Conservation (phyloP, 2,797 vertebrate genomes). For the Lepilemur septentrionalis region DNA sequence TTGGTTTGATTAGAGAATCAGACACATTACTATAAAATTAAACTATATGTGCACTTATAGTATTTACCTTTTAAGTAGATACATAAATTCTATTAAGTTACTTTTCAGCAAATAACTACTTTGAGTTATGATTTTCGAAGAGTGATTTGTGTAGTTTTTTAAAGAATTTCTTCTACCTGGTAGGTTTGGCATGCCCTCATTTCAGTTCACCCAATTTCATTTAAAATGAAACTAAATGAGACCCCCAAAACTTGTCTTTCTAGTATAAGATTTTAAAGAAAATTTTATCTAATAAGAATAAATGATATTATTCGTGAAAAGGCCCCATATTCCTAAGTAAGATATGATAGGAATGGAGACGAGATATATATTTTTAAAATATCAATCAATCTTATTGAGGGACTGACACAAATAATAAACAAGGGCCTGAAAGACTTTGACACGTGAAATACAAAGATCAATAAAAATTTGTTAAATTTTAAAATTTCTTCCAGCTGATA, state of each 20-base stretch:
- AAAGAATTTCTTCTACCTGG: neutral
- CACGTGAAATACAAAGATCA: neutral
- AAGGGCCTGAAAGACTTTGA: neutral
- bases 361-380: neutral
- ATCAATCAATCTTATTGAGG: neutral
- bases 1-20: neutral
- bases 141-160: neutral
- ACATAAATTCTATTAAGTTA: neutral
- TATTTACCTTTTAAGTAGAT: neutral
- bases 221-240: neutral
- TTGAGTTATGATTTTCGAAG: neutral
- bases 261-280: neutral
- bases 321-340: neutral
- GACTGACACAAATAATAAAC: neutral
- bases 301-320: neutral
- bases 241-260: neutral
- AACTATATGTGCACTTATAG: neutral
- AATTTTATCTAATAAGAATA: neutral
- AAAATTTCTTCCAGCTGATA: conserved; percentile 19
- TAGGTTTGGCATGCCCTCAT: neutral
- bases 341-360: neutral
- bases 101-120: neutral
- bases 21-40: neutral
- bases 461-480: conserved; percentile 33
- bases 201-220: neutral